These are phyloP conservation scores for Champsocephalus gunnari DNA, from an alignment of 2,797 vertebrate species.

Conservation along the genomic window DNA sequence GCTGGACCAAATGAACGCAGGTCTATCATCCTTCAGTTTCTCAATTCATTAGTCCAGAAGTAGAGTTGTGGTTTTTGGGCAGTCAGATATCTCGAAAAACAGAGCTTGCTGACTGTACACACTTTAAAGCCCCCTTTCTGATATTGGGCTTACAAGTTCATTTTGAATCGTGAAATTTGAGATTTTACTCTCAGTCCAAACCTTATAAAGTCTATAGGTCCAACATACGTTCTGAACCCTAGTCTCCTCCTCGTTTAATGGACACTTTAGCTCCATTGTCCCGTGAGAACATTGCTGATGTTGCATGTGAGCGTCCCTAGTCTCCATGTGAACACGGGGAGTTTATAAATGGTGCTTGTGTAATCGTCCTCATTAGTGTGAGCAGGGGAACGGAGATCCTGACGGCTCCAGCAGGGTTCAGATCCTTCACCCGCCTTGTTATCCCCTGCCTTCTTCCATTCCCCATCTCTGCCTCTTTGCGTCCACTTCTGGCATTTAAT, in stretches of 20 bases:
- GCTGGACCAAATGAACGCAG: no score
- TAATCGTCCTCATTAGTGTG: slow-evolving; percentile 71
- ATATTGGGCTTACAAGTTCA: no score
- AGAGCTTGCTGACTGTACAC: no score
- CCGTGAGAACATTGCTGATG: neutral
- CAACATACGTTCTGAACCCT: no score
- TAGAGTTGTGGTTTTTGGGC: no score
- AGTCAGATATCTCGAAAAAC: no score
- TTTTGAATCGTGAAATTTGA: no score
- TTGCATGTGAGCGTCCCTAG: slow-evolving; percentile 20
- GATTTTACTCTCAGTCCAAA: no score
- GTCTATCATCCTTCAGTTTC: no score
- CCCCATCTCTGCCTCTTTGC: neutral
- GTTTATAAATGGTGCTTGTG: slow-evolving; percentile 53
- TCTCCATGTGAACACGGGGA: slow-evolving; percentile 28
- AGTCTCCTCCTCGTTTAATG: neutral
- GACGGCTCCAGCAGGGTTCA: slow-evolving; percentile 61
- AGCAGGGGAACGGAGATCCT: slow-evolving; percentile 54
- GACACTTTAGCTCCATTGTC: slow-evolving; percentile 2
- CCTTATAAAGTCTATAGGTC: no score
- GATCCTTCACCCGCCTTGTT: slow-evolving; percentile 26
- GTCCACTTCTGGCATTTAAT: neutral
- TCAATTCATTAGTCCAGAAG: no score
- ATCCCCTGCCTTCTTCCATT: neutral
- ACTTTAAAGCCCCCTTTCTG: no score